Evolutionary conservation across 1,140 invertebrate species (phyloP), one percentile per base, ranked within the genome.

Genomic region (Acromyrmex echinatior): DNA sequence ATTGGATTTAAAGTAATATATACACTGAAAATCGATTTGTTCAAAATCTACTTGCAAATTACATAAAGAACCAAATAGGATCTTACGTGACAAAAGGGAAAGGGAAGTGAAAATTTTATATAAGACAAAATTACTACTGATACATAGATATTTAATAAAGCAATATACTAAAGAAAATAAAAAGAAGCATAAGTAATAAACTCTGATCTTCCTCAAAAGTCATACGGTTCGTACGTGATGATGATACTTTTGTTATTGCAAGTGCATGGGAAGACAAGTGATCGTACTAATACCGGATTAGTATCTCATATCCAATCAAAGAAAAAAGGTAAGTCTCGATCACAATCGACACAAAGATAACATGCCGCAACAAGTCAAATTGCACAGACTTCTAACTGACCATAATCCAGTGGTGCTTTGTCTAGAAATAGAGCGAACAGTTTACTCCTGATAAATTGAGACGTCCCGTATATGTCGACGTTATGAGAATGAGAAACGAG

Each of bases 361-460:
- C 94, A 94, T 94, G 93, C 94, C 87, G 84, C 91, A 91, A 92
- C 90, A 93, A 93, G 91, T 89, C 86, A 93, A 94, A 92, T 89
- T 90, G 90, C 91, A 91, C 87, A 93, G 89, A 92, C 89, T 92
- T 92, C 89, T 92, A 93, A 94, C 94, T 95, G 94, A 94, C 94
- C 94, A 94, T 94, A 93, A 92, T 94, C 92, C 94, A 93, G 86
- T 93, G 93, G 92, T 94, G 93, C 88, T 92, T 94, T 91, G 91
- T 92, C 94, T 95, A 94, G 92, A 95, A 94, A 94, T 90, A 92
- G 89, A 94, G 87, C 84, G 90, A 91, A 93, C 78, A 87, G 89
- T 94, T 93, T 92, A 94, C 90, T 91, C 85, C 78, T 85, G 78
- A 85, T 85, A 88, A 84, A 84, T 82, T 90, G 86, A 88, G 86